Conservation (phyloP, 2,797 vertebrate genomes). For the Eulemur rubriventer region DNA sequence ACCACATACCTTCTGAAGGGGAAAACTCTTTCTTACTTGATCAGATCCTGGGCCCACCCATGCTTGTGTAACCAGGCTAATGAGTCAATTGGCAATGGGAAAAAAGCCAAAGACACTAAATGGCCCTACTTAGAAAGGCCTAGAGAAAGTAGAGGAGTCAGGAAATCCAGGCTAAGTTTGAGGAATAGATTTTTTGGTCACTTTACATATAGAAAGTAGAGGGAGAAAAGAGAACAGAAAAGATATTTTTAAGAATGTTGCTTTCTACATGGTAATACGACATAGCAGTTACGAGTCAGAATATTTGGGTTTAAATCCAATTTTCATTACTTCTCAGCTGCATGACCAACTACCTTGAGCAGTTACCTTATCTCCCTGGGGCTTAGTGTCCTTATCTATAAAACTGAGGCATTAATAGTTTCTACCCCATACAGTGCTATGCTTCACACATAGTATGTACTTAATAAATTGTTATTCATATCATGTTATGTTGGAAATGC, state of each 20-base stretch:
- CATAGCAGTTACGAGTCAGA: neutral
- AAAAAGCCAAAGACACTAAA: neutral
- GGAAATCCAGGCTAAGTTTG: neutral
- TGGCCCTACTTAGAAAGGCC: neutral
- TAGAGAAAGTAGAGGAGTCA: neutral
- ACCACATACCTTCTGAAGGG: neutral
- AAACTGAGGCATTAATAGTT: neutral
- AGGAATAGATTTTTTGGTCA: neutral
- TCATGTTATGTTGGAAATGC: neutral
- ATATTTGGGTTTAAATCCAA: neutral
- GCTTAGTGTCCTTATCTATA: neutral
- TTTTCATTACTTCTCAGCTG: neutral
- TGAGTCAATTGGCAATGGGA: neutral
- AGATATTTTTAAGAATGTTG: neutral
- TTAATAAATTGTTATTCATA: neutral
- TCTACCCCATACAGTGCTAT: neutral
- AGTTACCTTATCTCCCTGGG: neutral
- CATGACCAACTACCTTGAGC: neutral
- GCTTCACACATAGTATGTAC: neutral
- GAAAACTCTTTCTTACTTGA: neutral
- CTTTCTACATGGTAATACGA: neutral
- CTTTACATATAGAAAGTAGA: neutral
- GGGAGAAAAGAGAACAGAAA: neutral
- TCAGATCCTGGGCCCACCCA: neutral
- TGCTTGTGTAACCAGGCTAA: neutral